These are phyloP conservation scores for Melanostoma scalare DNA, from an alignment of 2,888 invertebrate species.

Conservation along the genomic window DNA sequence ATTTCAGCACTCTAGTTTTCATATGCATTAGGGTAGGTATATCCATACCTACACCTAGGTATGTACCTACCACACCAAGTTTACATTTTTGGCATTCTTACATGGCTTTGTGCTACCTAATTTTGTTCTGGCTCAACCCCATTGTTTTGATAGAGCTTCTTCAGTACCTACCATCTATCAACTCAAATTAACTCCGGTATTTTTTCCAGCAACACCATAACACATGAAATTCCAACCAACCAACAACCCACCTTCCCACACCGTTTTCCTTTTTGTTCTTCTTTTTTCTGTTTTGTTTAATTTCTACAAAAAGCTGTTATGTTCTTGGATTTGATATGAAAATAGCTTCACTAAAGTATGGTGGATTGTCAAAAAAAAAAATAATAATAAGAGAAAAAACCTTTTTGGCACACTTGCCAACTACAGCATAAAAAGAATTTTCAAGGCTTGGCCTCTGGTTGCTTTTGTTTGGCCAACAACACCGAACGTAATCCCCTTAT, in stretches of 20 bases:
- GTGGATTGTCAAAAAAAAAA: slow-evolving; percentile 23
- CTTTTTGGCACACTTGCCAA: slow-evolving; percentile 70
- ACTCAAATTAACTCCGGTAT: slow-evolving; percentile 20
- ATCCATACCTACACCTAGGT: no score
- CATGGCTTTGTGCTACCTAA: no score
- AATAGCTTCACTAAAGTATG: slow-evolving; percentile 38
- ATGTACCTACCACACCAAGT: no score
- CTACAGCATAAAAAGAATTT: slow-evolving; percentile 43
- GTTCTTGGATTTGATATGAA: slow-evolving; percentile 45
- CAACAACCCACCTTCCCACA: slow-evolving; percentile 6
- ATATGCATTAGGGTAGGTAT: no score
- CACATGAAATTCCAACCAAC: slow-evolving; percentile 25
- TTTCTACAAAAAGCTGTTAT: slow-evolving; percentile 38
- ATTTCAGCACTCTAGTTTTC: no score
- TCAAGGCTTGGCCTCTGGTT: slow-evolving; percentile 65
- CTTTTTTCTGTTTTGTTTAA: not conserved
- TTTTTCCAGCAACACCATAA: slow-evolving; percentile 15
- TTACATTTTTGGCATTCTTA: no score
- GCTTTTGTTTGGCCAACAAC: slow-evolving; percentile 63
- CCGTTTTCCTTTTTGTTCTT: not conserved
- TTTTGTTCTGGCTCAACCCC: no score
- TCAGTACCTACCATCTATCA: not conserved
- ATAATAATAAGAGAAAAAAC: slow-evolving; percentile 42
- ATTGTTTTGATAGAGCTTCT: no score
- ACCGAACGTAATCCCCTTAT: slow-evolving; percentile 35